Percentiles rank a stretch among this genome's conserved stretches.
These are phyloP conservation scores for Gobio gobio DNA, from an alignment of 2,113 vertebrate species.

Conservation along the genomic window DNA sequence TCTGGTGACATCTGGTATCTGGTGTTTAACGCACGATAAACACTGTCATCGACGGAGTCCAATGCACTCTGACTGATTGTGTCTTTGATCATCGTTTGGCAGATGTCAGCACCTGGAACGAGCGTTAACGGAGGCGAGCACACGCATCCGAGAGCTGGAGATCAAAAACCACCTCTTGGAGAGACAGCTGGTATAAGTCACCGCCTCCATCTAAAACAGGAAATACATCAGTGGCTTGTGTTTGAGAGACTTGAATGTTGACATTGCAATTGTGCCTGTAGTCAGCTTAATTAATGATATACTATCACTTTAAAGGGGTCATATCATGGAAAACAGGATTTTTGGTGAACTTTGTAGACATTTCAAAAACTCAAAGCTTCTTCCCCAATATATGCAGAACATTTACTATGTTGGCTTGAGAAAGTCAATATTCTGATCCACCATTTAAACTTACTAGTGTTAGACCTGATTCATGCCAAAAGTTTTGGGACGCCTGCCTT, in stretches of 20 bases:
- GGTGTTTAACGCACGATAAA: neutral
- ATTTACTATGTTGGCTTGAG: neutral
- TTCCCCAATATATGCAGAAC: neutral
- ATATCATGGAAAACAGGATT: neutral
- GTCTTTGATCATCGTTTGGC: constrained; percentile 36
- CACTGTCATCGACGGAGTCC: neutral
- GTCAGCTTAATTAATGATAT: neutral
- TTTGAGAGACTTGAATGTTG: neutral
- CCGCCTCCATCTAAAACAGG: neutral
- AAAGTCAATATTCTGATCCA: too few relatives aligned
- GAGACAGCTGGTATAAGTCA: constrained; percentile 83
- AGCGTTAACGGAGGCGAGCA: constrained; percentile 82
- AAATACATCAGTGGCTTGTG: neutral
- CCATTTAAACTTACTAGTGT: too few relatives aligned
- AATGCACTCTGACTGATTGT: constrained; percentile 27
- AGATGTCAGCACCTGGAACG: constrained; percentile 88
- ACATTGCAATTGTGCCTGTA: neutral
- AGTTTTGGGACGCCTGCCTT: too few relatives aligned
- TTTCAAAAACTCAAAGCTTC: neutral
- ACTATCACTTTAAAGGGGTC: neutral
- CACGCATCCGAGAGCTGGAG: constrained; percentile 82
- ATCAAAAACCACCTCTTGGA: constrained; percentile 84
- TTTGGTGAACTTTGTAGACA: neutral
- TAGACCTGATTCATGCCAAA: too few relatives aligned
- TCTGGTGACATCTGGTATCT: neutral